Base-by-base conservation (phyloP, 2,888 invertebrate genomes). In the Heliconius ismenius region DNA sequence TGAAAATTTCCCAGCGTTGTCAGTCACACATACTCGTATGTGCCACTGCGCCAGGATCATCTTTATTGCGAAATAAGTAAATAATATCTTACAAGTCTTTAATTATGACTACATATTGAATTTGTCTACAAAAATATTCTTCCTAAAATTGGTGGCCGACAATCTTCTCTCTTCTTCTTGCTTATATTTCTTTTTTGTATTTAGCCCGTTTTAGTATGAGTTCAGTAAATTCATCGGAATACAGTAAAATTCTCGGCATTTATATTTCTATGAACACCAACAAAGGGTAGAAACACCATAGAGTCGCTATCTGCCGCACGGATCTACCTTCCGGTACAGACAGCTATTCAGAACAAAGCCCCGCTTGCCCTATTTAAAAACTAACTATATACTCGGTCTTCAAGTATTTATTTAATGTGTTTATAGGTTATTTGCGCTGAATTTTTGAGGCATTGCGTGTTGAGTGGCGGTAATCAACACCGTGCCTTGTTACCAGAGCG, bases 301-400 rank as follows among this genome's bases (percentile, higher is more conserved):
- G 54, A 64, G 43, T 64, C 54, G 36, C 28, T 64, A 76, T 72
- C 70, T 36, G 43, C 15, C 54, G 70, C 63, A 9, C 32, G 26
- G 36, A 75, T 75, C 75, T 75, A 13, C 64, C 64, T 76, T 76
- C 75, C 75, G 63, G 36, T 75, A 62, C 75, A 63, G 63, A 58
- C 70, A 36, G 64, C 70, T 43, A 65, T 54, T 63, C 75, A 60
- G 75, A 69, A 75, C 74, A 67, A 63, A 69, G 62, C 24, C 4
- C 36, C 36, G 54, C 70, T 64, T 70, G 75, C 24, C 75, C 69
- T 70, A 70, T 62, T 75, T 75, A 54, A 70, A 70, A 58, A n/a
- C 58, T 54, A 54, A 75, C 32, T 63, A 75, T 9, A 26, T 64
- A 58, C 32, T 24, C 13, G 58, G 39, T 60, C 21, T 60, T 58